Evolutionary conservation across 2,113 vertebrate species (phyloP), one percentile per base, ranked within the genome.

Genomic region (Platichthys flesus): DNA sequence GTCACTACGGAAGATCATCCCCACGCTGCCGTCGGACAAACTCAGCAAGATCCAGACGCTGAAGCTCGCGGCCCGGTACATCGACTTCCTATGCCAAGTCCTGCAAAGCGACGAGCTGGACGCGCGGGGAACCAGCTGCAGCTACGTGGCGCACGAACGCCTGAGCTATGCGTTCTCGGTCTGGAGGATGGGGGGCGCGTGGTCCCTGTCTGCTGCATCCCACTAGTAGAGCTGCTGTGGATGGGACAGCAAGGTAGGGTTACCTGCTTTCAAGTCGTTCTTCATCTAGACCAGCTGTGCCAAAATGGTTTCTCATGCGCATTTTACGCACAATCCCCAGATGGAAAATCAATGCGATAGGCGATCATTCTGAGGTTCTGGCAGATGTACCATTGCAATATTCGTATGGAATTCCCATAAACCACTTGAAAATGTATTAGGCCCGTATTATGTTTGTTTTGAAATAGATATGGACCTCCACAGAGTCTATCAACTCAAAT

Each of bases 41-140:
- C 95, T 99, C 78, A 99, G 98, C 93, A 99, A 99, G 94, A 99
- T 99, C 89, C 98, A 99, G 94, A 99, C 98, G 59, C 95, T 99
- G 84, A 99, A 99, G 91, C 88, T 99, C 83, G 98, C 98, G 14
- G 95, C 97, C 56, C 96, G 97, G 82, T 98, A 99, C 94, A 99
- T 99, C 91, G 97, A 99, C 91, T 99, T 99, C 92, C 95, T 99
- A 81, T 99, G 94, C 92, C 97, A 99, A 88, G 98, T 99, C 76
- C 93, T 99, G 84, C 96, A 99, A 94, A 99, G 97, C 88, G 98
- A 99, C 89, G 97, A 98, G 93, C 94, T 97, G 95, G 98, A 99
- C 94, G 97, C 96, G 93, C 97, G 97, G 92, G 96, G 97, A 91
- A 94, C 96, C 94, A 97, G 96, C 91, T 99, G 98, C 95, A 97